Base-by-base conservation (phyloP, 2,888 invertebrate species). In the Plebejus argus region DNA sequence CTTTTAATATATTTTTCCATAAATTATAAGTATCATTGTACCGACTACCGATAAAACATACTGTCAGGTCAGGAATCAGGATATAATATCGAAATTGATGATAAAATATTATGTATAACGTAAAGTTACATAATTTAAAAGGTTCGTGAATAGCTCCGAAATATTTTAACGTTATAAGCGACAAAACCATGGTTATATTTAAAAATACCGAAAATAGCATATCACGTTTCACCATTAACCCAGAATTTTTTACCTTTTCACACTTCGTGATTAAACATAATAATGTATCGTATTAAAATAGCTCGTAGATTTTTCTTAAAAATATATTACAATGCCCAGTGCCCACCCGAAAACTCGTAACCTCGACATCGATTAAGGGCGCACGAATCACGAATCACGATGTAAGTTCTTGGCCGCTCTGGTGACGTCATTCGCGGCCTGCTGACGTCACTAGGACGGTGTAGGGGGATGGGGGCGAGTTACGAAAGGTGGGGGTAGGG, bases 331-430 rank as follows among this genome's bases (percentile, higher is more conserved):
- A 78, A 80, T 77, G 78, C 72, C 76, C 77, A 78, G 79, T 77
- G 78, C 72, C 76, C 72, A 70, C 45, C 78, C 70, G 56, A 78
- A 78, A 78, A 76, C 77, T 77, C 77, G 78, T 81, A 79, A 79
- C 81, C 81, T 81, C 80, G 80, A 78, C 78, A 89, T 89, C 90
- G 91, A 91, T 90, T 90, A 90, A 89, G 91, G 90, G 87, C 88
- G 85, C 85, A 78, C 78, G n/a, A n/a, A n/a, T n/a, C n/a, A n/a
- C n/a, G n/a, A n/a, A n/a, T n/a, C n/a, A n/a, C n/a, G 80, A 85
- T 85, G 85, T 87, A 88, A 88, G 88, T 88, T 89, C 89, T 89
- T 87, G 87, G 88, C 86, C 88, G 87, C 86, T 88, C 86, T 83
- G 28, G 28, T 66, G 33, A 66, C 66, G 66, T 66, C 66, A 66